Conservation (phyloP, 2,113 vertebrate species). For the Nibea coibor region DNA sequence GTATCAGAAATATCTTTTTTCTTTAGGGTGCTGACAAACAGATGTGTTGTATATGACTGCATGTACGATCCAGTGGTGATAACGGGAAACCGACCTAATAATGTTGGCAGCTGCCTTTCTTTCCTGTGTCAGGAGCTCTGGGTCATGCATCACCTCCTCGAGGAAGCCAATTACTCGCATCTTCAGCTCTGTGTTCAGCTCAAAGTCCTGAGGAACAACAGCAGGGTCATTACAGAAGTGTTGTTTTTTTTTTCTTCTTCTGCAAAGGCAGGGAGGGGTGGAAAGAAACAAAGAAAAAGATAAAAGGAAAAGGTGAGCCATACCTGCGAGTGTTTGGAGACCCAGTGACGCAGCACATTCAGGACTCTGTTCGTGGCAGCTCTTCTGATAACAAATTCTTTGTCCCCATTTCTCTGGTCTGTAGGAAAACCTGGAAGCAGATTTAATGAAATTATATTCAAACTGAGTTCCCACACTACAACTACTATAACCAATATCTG, state of each 20-base stretch:
- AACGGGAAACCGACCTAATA: constrained; percentile 84
- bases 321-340: constrained; percentile 98
- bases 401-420: constrained; percentile 96
- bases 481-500: background rate
- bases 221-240: constrained; percentile 30
- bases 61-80: background rate
- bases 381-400: constrained; percentile 97
- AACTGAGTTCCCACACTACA: background rate
- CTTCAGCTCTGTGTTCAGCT: constrained; percentile 91
- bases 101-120: constrained; percentile 97
- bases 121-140: constrained; percentile 96
- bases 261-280: background rate
- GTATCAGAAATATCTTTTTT: background rate
- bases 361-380: constrained; percentile 96
- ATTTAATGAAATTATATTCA: background rate
- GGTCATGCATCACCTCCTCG: constrained; percentile 97
- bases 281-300: background rate
- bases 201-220: constrained; percentile 89
- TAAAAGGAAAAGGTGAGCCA: background rate
- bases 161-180: constrained; percentile 92
- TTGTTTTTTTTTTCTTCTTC: background rate
- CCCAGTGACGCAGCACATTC: constrained; percentile 97
- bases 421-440: constrained; percentile 88
- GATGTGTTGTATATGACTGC: constrained; percentile 11
- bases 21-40: constrained; percentile 1